Evolutionary conservation across 2,113 vertebrate species (phyloP).

Genomic region (Nibea coibor): DNA sequence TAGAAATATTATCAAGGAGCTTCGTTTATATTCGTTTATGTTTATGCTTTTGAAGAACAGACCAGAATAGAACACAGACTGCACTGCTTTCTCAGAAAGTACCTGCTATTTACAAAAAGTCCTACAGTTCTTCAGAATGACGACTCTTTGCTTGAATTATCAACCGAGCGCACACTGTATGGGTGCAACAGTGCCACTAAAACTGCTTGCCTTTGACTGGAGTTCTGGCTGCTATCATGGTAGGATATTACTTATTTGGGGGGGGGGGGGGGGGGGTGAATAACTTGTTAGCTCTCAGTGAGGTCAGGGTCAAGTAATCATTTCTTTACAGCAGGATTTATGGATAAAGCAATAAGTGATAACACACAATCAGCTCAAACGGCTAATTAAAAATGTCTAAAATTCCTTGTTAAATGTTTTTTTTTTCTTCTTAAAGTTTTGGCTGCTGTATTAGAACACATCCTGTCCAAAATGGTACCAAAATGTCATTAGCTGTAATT

Average conservation of each 20-base stretch:
- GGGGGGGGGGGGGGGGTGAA: too few relatives aligned
- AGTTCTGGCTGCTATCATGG: not conserved
- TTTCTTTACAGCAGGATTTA: not conserved
- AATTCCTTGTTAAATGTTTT: not conserved
- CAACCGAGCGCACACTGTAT: not conserved
- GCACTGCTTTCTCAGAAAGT: too few relatives aligned
- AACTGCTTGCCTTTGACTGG: not conserved
- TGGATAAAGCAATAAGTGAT: not conserved
- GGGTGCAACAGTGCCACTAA: not conserved
- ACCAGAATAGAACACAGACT: too few relatives aligned
- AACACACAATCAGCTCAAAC: not conserved
- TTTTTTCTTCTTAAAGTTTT: not conserved
- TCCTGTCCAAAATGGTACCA: not conserved
- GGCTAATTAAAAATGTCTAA: not conserved
- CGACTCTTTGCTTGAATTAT: too few relatives aligned
- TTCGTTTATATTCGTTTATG: not conserved
- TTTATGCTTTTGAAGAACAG: not conserved
- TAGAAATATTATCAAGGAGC: not conserved
- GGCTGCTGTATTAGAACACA: not conserved
- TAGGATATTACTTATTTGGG: not conserved
- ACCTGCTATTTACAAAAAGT: too few relatives aligned
- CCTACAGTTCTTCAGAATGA: too few relatives aligned
- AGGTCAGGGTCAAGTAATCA: not conserved
- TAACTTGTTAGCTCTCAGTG: too few relatives aligned
- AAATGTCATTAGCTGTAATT: constrained; percentile 58